Evolutionary conservation across 2,113 vertebrate species (phyloP).

Genomic region (Myiagra hebetior): DNA sequence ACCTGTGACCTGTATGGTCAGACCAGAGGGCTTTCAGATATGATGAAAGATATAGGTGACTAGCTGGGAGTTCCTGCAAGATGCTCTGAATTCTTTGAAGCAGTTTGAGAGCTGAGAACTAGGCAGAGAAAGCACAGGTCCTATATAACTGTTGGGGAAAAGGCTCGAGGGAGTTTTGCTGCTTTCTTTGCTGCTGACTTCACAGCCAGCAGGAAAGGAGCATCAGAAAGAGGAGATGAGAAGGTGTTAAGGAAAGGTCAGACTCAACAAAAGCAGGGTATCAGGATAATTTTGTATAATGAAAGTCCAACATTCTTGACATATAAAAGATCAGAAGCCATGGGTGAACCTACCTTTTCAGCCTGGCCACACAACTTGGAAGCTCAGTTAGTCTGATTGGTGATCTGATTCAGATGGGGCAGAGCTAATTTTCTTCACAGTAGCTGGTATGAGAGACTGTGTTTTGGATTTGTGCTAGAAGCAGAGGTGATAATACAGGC

Average conservation of each 20-base stretch:
- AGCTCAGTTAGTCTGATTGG: neutral
- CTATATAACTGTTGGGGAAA: neutral
- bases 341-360: neutral
- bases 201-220: neutral
- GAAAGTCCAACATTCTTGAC: neutral
- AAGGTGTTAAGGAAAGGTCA: neutral
- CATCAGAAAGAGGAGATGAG: neutral
- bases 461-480: neutral
- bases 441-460: neutral
- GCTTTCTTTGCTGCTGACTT: neutral
- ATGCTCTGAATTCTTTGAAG: neutral
- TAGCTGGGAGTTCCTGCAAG: neutral
- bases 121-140: neutral
- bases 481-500: neutral
- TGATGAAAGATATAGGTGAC: neutral
- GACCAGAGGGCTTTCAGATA: neutral
- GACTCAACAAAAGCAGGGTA: neutral
- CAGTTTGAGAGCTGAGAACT: neutral
- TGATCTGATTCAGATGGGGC: neutral
- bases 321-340: neutral
- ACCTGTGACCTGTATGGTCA: neutral
- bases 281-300: neutral
- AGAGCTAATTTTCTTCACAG: neutral
- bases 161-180: neutral
- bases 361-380: neutral